Evolutionary conservation across 2,888 invertebrate species (phyloP), one percentile per base, ranked within the genome.

Genomic region (Mystacides longicornis): DNA sequence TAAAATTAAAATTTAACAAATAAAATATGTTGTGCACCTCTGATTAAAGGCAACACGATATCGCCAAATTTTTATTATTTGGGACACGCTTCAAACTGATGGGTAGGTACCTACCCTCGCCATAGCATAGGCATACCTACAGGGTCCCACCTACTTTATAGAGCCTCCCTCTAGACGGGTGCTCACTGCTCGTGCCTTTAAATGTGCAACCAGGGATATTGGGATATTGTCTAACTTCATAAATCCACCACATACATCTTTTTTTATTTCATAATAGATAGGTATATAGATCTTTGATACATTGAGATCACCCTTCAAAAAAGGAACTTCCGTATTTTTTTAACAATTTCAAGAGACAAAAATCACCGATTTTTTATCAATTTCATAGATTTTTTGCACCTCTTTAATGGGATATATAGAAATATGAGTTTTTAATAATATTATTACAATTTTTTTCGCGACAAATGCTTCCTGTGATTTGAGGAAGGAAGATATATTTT

Each of bases 1-100:
- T n/a, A n/a, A n/a, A n/a, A n/a, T n/a, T n/a, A n/a, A n/a, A n/a
- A n/a, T n/a, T n/a, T n/a, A n/a, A n/a, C n/a, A n/a, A n/a, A n/a
- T n/a, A n/a, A 27, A 27, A 37, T 37, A n/a, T 3, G 37, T 37
- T 37, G 14, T n/a, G n/a, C n/a, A 37, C 3, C 14, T 37, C 37
- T 37, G 37, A 37, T 37, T 3, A 37, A 37, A 55, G 45, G 60
- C 56, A 60, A 60, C 48, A 33, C 48, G 58, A 60, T 60, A 57
- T 45, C 14, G 37, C 37, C 7, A 22, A n/a, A 9, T 31, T 52
- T 33, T 52, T 49, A 57, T 57, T 57, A 57, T 57, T 54, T 27
- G 18, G 16, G 43, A 51, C 57, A 57, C 57, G 57, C 54, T 54
- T 23, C 57, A 37, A n/a, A 53, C 27, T 37, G 14, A 4, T 37